phyloP scores from a whole-genome alignment of 1,140 invertebrate species.

The Hypothenemus hampei region DNA sequence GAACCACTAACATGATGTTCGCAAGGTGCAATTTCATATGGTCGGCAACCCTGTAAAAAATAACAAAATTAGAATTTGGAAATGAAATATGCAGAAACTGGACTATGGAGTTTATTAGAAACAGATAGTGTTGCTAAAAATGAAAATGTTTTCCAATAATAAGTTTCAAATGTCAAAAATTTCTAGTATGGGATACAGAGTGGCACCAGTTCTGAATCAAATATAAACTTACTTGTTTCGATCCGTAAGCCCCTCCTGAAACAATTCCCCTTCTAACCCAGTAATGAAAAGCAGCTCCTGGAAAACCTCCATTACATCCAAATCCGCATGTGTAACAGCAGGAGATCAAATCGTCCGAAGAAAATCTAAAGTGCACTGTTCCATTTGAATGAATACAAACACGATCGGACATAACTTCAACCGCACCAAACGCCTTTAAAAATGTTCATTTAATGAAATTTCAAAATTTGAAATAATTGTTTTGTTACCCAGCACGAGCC shows the following conservation, averaged over 20 bases:
- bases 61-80: background rate
- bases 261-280: constrained; percentile 77
- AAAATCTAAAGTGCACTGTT: constrained; percentile 67
- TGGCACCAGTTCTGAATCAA: no score
- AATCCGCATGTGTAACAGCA: constrained; percentile 82
- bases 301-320: constrained; percentile 83
- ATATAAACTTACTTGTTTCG: constrained; percentile 59
- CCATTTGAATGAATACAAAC: constrained; percentile 80
- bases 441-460: no score
- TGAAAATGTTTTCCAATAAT: no score
- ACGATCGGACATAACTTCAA: constrained; percentile 89
- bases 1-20: constrained; percentile 85
- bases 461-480: no score
- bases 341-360: constrained; percentile 80
- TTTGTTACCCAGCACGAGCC: constrained; percentile 70
- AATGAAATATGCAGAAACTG: no score
- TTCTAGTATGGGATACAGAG: no score
- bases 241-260: constrained; percentile 76
- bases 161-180: no score
- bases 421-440: constrained; percentile 80
- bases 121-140: no score
- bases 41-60: constrained; percentile 65
- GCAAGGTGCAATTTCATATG: constrained; percentile 80
- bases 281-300: constrained; percentile 75
- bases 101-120: no score